Conservation (phyloP, 2,797 vertebrate genomes). For the Acomys russatus region DNA sequence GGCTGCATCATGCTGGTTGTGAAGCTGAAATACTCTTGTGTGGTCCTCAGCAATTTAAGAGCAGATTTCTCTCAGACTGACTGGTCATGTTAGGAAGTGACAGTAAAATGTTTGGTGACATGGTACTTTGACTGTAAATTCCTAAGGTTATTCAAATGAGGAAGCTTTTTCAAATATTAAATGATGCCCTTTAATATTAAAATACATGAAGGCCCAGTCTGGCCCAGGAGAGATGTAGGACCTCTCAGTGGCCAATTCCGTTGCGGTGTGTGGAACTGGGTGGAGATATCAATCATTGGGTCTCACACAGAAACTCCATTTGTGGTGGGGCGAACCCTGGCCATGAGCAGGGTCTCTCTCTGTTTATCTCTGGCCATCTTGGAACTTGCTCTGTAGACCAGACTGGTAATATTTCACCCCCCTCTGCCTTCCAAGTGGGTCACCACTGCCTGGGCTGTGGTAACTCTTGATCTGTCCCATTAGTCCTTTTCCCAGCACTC, state of each 20-base stretch:
- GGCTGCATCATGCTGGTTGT: background rate
- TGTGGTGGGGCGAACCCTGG: background rate
- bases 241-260: background rate
- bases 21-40: background rate
- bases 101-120: background rate
- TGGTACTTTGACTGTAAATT: conserved; percentile 16
- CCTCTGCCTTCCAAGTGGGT: background rate
- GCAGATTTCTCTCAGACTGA: background rate
- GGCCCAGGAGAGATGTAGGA: background rate
- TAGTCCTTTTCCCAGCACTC: conserved; percentile 26
- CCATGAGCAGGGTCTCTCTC: background rate
- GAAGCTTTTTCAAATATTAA: conserved; percentile 19
- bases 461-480: background rate
- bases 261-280: background rate
- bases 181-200: background rate
- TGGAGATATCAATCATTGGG: background rate
- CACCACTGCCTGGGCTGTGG: background rate
- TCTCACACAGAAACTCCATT: background rate
- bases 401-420: background rate
- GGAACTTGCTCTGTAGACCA: background rate
- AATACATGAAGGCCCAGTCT: background rate
- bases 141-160: background rate
- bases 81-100: background rate
- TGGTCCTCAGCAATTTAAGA: background rate
- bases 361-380: background rate